Evolutionary conservation across 2,113 vertebrate genomes (phyloP).

Genomic region (Cryptoleucopteryx plumbea): DNA sequence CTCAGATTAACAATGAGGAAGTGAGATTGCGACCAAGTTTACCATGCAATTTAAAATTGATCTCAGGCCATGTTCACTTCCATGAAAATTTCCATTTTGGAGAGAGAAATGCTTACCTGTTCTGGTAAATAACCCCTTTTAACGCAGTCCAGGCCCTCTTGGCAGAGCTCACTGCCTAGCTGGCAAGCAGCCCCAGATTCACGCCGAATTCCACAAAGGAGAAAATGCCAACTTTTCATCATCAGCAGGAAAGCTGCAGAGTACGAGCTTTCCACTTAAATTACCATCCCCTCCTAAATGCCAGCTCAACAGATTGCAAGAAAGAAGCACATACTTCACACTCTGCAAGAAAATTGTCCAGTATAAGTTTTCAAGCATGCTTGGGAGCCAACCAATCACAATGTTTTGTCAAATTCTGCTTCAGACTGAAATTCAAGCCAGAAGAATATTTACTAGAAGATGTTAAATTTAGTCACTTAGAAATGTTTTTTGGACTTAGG

Average conservation of each 20-base stretch:
- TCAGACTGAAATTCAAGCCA: conserved; percentile 47
- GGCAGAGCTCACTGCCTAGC: neutral
- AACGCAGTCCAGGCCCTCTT: conserved; percentile 32
- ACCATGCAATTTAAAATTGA: conserved; percentile 7
- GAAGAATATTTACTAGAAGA: conserved; percentile 60
- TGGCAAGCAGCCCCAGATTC: conserved; percentile 60
- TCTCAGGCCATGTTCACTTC: neutral
- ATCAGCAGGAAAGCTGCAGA: conserved; percentile 57
- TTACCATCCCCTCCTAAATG: conserved; percentile 57
- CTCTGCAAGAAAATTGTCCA: conserved; percentile 34
- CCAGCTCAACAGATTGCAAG: conserved; percentile 49
- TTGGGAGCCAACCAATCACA: conserved; percentile 62
- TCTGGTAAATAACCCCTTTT: conserved; percentile 26
- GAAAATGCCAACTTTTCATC: conserved; percentile 56
- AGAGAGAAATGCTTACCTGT: conserved; percentile 35
- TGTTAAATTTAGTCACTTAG: conserved; percentile 58
- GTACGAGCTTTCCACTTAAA: conserved; percentile 43
- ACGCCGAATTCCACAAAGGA: conserved; percentile 58
- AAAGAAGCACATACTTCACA: conserved; percentile 50
- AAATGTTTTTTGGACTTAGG: conserved; percentile 49
- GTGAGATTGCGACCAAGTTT: neutral
- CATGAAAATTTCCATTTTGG: conserved; percentile 2
- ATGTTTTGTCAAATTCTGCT: conserved; percentile 50
- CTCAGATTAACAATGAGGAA: neutral
- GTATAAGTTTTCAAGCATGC: conserved; percentile 39